These are phyloP conservation scores for Stenotaenia linearis DNA, from an alignment of 2,888 invertebrate genomes.

Conservation along the genomic window DNA sequence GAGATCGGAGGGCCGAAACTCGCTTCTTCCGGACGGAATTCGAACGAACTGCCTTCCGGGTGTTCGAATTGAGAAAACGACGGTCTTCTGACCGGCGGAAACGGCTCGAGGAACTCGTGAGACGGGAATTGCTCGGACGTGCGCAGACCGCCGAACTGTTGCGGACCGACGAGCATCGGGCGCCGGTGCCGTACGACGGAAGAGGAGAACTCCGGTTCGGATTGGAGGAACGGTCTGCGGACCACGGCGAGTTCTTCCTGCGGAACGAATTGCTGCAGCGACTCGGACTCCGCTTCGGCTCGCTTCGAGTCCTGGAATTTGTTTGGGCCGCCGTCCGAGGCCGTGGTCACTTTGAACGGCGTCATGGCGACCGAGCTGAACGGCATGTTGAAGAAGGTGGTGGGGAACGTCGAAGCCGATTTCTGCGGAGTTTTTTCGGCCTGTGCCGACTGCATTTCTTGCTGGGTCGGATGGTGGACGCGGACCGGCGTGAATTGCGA, in stretches of 20 bases:
- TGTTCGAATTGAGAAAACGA: neutral
- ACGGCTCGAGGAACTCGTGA: neutral
- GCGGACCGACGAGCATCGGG: neutral
- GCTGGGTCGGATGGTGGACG: neutral
- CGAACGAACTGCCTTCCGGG: neutral
- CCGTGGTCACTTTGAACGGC: neutral
- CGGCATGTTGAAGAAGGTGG: conserved; percentile 5
- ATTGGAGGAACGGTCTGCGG: neutral
- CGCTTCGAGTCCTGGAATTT: neutral
- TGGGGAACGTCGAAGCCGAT: neutral
- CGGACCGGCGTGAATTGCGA: neutral
- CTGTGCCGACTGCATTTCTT: neutral
- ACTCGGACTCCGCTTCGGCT: no score
- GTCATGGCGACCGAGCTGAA: neutral
- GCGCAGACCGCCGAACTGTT: neutral
- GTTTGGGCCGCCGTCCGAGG: neutral
- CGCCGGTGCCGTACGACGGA: neutral
- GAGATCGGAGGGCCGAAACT: neutral
- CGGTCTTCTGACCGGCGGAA: neutral
- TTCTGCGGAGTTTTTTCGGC: neutral
- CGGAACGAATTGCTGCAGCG: neutral
- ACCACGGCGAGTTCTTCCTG: neutral
- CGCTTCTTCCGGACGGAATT: neutral
- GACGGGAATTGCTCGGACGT: neutral
- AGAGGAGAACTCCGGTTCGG: neutral